Evolutionary conservation across 2,888 invertebrate species (phyloP), one percentile per base, ranked within the genome.

Genomic region (Linhomoeus sp.): DNA sequence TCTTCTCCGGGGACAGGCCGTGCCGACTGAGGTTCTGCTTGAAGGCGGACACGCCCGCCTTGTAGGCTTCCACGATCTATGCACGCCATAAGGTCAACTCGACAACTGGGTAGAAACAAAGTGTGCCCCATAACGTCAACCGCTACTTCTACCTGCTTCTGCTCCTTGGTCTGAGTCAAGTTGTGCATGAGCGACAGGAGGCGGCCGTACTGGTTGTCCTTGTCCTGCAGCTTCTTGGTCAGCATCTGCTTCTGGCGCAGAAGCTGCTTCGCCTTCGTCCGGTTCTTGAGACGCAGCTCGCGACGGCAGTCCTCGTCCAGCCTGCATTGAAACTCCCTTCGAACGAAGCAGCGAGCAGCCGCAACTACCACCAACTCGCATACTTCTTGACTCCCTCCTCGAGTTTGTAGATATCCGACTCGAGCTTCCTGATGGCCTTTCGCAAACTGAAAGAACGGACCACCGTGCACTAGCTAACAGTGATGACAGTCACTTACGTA

Each of bases 1-100:
- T 22, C 9, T 43, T 29, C 5, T 39, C 43, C 2, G 43, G 39
- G 5, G 39, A 39, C 2, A 47, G 23, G 19, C 44, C 44, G 40
- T 42, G 42, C 9, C 15, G 7, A 14, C 23, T 35, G 24, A 46
- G 40, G 39, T 41, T 38, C 5, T 26, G 2, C 37, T 47, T 47
- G 40, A 47, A 47, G 14, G 47, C 47, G 17, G 36, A 20, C 3
- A 43, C 47, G 24, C 43, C 43, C 15, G 44, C 15, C 37, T 36
- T 33, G 29, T 37, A 47, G 17, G 47, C 47, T 24, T 43, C 44
- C 17, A 47, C 14, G 5, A 47, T 24, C 44, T 47, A 35, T 7
- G 41, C 23, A 37, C 17, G 3, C 36, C 3, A 3, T 19, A 7
- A 42, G 22, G 9, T 25, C 7, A 15, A 15, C 15, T 15, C 12